Conservation (phyloP, 2,888 invertebrate species). For the Ceratothoa steindachneri region DNA sequence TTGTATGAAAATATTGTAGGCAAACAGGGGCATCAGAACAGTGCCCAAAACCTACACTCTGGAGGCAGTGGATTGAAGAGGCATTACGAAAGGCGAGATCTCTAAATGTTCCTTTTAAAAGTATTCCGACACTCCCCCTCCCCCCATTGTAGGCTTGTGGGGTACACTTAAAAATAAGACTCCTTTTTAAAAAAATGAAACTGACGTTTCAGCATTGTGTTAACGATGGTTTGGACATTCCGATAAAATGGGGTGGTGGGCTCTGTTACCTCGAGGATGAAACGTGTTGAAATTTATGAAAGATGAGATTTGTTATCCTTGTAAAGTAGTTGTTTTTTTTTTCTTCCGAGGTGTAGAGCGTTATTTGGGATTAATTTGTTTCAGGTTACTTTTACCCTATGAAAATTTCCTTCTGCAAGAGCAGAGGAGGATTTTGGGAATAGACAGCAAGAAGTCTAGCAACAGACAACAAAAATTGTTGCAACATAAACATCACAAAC, state of each 20-base stretch:
- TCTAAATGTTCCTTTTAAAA: too few species aligned
- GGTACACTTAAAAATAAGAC: too few species aligned
- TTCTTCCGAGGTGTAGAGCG: background rate
- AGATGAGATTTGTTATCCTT: too few species aligned
- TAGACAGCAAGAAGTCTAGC: constrained; percentile 10
- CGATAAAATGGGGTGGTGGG: too few species aligned
- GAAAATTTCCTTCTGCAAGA: constrained; percentile 46
- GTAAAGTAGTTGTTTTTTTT: background rate
- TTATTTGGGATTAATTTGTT: background rate
- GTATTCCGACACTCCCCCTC: too few species aligned
- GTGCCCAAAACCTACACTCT: constrained; percentile 17
- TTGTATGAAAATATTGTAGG: constrained; percentile 41
- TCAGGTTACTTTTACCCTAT: constrained; percentile 42
- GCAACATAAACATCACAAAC: constrained; percentile 12
- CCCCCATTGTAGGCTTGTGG: too few species aligned
- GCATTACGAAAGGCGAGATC: constrained; percentile 42
- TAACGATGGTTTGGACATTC: too few species aligned
- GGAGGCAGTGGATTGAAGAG: constrained; percentile 25
- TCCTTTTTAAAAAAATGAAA: too few species aligned
- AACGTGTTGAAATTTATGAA: too few species aligned
- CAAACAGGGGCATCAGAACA: background rate
- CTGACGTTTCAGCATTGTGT: too few species aligned
- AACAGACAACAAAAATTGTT: background rate
- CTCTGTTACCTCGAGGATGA: too few species aligned
- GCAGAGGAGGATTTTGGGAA: constrained; percentile 39